phyloP scores from a whole-genome alignment of 2,797 vertebrate genomes.

The Gymnothorax reevesii region DNA sequence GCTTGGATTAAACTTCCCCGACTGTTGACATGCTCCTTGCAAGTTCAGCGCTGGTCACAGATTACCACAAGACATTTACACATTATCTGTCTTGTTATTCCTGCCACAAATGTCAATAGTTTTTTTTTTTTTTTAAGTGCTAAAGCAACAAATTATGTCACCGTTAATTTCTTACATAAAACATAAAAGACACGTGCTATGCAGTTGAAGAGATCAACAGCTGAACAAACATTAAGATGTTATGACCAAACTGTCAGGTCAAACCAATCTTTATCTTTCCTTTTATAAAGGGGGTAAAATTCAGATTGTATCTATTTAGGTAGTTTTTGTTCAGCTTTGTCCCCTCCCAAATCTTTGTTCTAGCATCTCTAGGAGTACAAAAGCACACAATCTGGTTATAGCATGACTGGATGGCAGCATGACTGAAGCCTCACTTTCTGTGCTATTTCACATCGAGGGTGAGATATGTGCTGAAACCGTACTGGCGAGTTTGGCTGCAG shows the following conservation, averaged over 20 bases:
- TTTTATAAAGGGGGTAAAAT: not conserved
- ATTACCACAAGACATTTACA: not conserved
- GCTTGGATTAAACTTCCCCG: not conserved
- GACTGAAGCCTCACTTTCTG: not conserved
- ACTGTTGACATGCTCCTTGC: not conserved
- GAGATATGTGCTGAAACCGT: not conserved
- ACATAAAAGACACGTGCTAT: not conserved
- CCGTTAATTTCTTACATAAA: not conserved
- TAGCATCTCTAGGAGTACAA: not conserved
- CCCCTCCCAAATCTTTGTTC: not conserved
- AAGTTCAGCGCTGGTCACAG: not conserved
- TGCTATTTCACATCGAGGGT: not conserved
- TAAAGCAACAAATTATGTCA: not conserved
- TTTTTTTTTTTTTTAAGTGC: not conserved
- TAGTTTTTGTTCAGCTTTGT: not conserved
- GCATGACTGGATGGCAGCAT: not conserved
- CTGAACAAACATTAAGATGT: conserved; percentile 37
- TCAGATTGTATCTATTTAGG: not conserved
- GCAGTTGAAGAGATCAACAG: conserved; percentile 40
- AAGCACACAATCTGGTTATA: not conserved
- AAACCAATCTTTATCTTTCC: not conserved
- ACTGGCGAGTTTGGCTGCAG: not conserved
- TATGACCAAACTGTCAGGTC: conserved; percentile 18
- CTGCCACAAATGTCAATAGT: not conserved
- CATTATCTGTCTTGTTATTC: not conserved